Conservation (phyloP, 2,888 invertebrate genomes). For the Caenorhabditis virilis region DNA sequence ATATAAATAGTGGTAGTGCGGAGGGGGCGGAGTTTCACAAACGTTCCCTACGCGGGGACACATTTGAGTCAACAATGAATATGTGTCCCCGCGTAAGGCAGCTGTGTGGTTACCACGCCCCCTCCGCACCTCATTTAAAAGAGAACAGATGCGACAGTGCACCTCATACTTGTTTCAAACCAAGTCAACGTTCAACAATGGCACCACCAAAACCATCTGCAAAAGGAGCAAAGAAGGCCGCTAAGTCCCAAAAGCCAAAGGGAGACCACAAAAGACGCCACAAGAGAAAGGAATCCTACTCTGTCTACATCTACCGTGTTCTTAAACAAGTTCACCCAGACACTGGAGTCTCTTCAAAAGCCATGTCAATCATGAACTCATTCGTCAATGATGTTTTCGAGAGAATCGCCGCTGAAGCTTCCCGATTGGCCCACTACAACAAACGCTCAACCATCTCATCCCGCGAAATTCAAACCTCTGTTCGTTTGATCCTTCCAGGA, state of each 20-base stretch:
- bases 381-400: constrained; percentile 81
- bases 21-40: not conserved
- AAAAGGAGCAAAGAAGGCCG: constrained; percentile 67
- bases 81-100: too few species aligned
- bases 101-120: too few species aligned
- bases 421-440: constrained; percentile 75
- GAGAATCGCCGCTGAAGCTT: constrained; percentile 74
- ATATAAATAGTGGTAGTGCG: not conserved
- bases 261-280: constrained; percentile 66
- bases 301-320: constrained; percentile 75
- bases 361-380: constrained; percentile 79
- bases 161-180: too few species aligned
- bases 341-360: constrained; percentile 77
- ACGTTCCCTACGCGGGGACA: not conserved
- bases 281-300: constrained; percentile 64
- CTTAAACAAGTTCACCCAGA: constrained; percentile 75
- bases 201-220: constrained; percentile 66
- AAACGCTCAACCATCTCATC: constrained; percentile 77
- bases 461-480: constrained; percentile 75
- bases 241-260: constrained; percentile 51
- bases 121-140: not conserved
- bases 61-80: too few species aligned
- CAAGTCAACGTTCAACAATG: too few species aligned
- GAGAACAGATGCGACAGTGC: too few species aligned
- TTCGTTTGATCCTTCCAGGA: constrained; percentile 47